Evolutionary conservation across 2,113 vertebrate species (phyloP), one percentile per base, ranked within the genome.

Genomic region (Malaclemys terrapin): DNA sequence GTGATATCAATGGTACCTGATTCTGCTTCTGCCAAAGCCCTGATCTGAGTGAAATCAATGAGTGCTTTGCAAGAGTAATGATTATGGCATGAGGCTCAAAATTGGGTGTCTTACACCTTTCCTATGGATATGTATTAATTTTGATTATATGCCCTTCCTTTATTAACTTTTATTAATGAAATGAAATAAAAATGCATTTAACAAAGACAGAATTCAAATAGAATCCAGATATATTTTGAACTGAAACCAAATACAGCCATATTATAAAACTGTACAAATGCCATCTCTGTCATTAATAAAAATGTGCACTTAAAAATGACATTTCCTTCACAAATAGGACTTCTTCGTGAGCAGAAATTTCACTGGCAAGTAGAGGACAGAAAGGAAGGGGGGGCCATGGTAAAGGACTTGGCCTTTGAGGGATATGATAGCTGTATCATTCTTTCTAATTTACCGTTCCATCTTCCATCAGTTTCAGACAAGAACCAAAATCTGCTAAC

Each of bases 401-500:
- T 45, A 45, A 45, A 45, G 45, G 45, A 45, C 45, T 45, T 45
- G 45, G 45, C 45, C 45, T 45, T 45, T 45, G 72, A 42, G 6
- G 6, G 87, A 90, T 80, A 50, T 81, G 88, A 91, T 80, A 86
- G 52, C 80, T 87, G 85, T 27, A 88, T 93, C 7, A 91, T 72
- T 96, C 12, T 87, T 49, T 91, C 27, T 62, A 88, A 98, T 98
- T 97, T 98, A 99, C 99, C 93, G 99, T 99, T 98, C 99, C 99
- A 93, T 99, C 99, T 98, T 99, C 99, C 99, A 99, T 99, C 92
- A 99, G 98, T 96, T 99, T 99, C 95, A 99, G 98, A 98, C 99
- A 99, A 97, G 99, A 99, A 96, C 99, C 99, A 94, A 99, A 99
- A 98, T 99, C 99, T 86, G 99, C 99, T 98, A 99, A 98, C 90